phyloP scores from a whole-genome alignment of 2,113 vertebrate genomes.

The Piprites chloris region DNA sequence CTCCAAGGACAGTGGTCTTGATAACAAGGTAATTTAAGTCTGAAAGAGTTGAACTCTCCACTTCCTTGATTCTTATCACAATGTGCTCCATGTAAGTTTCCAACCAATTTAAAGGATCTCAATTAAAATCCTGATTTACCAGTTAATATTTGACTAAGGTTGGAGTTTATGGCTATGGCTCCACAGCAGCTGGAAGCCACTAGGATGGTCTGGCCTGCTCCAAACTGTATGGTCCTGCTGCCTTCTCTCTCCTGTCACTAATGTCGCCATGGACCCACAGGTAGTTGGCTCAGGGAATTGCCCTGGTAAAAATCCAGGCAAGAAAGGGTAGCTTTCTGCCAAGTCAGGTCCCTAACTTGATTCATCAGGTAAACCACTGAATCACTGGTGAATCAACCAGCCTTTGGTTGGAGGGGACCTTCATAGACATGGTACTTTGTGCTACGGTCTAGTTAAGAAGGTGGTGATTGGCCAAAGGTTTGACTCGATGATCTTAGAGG shows the following conservation, averaged over 20 bases:
- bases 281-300: background rate
- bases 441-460: background rate
- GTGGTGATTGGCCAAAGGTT: background rate
- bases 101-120: background rate
- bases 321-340: background rate
- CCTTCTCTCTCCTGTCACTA: background rate
- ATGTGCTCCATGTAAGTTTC: background rate
- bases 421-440: background rate
- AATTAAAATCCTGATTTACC: background rate
- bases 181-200: background rate
- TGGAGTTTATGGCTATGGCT: background rate
- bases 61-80: background rate
- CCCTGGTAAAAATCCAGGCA: background rate
- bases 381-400: too few relatives aligned
- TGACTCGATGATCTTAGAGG: background rate
- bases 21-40: background rate
- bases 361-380: background rate
- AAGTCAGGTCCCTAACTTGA: background rate
- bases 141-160: background rate
- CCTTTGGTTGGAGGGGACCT: background rate
- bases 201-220: background rate
- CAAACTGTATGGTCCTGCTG: background rate
- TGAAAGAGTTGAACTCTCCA: background rate
- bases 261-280: background rate
- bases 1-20: background rate